phyloP scores from a whole-genome alignment of 2,888 invertebrate species.

The Eulithis testata region DNA sequence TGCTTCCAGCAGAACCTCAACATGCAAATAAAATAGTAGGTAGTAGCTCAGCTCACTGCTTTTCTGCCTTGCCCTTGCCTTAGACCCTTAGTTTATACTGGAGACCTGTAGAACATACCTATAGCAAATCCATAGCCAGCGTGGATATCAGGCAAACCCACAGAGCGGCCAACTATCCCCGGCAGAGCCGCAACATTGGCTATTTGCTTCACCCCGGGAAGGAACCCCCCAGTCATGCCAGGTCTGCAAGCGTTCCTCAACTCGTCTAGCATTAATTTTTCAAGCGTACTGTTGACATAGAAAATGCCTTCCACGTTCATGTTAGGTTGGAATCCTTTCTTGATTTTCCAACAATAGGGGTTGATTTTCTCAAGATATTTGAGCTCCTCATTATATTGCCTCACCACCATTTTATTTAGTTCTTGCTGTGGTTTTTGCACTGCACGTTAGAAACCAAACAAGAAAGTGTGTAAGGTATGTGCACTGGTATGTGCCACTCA shows the following conservation, averaged over 20 bases:
- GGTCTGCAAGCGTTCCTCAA: slow-evolving; percentile 95
- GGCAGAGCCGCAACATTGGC: slow-evolving; percentile 99
- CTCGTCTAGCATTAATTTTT: slow-evolving; percentile 98
- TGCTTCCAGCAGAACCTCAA: no score
- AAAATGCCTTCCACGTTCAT: slow-evolving; percentile 99
- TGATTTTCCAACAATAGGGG: slow-evolving; percentile 95
- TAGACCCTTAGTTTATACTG: no score
- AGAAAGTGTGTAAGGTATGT: no score
- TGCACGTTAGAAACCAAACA: no score
- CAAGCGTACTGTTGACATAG: slow-evolving; percentile 96
- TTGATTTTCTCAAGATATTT: slow-evolving; percentile 96
- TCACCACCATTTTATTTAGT: slow-evolving; percentile 89
- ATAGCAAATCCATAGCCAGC: slow-evolving; percentile 99
- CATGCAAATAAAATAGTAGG: no score
- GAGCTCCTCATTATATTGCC: slow-evolving; percentile 96
- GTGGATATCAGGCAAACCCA: slow-evolving; percentile 98
- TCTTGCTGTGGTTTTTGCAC: no score
- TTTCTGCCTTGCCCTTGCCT: no score
- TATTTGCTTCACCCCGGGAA: slow-evolving; percentile 99
- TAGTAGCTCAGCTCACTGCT: no score
- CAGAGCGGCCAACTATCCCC: slow-evolving; percentile 96
- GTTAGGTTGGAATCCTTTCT: slow-evolving; percentile 99
- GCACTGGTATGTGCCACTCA: no score
- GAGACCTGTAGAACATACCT: slow-evolving; percentile 76
- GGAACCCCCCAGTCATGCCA: slow-evolving; percentile 96